Evolutionary conservation across 1,140 invertebrate genomes (phyloP), one percentile per base, ranked within the genome.

Genomic region (Apocrypta bakeri): DNA sequence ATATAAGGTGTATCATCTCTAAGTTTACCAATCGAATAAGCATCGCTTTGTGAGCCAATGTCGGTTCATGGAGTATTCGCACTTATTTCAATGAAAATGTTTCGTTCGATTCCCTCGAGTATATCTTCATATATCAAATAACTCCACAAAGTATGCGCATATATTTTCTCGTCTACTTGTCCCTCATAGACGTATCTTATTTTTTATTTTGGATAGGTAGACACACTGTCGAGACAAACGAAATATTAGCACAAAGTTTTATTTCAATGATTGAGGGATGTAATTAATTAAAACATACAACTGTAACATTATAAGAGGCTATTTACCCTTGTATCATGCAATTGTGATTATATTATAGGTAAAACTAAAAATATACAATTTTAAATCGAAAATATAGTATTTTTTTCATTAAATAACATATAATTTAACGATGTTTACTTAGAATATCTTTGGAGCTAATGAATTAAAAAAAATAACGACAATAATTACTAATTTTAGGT

Each of bases 81-180:
- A 31, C 29, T 40, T 24, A 74, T 68, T 68, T 81, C 61, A 48
- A 24, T 21, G 11, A 33, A 27, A 75, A 75, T 68, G 66, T 80
- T 66, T 71, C 24, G 27, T 25, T 40, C 24, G 42, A 7, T 42
- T 56, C 56, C 40, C 48, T n/a, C 72, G 56, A 64, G 11, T 71
- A 29, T 73, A 80, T 64, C 69, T 80, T 73, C 56, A 64, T 80
- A 8, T 73, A 42, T 27, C n/a, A 12, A 68, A 27, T 29, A 2
- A 17, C 71, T 31, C 29, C 0, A 33, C 21, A 11, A 69, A 73
- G 56, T 74, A 64, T 29, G 31, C n/a, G 21, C 29, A 24, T 40
- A 25, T 25, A 31, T 76, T 74, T 81, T 74, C 61, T 81, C 37
- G 24, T 12, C 17, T 25, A 1, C 1, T 3, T 17, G 21, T 17